Evolutionary conservation across 2,797 vertebrate genomes (phyloP), one percentile per base, ranked within the genome.

Genomic region (Tangara arthus): DNA sequence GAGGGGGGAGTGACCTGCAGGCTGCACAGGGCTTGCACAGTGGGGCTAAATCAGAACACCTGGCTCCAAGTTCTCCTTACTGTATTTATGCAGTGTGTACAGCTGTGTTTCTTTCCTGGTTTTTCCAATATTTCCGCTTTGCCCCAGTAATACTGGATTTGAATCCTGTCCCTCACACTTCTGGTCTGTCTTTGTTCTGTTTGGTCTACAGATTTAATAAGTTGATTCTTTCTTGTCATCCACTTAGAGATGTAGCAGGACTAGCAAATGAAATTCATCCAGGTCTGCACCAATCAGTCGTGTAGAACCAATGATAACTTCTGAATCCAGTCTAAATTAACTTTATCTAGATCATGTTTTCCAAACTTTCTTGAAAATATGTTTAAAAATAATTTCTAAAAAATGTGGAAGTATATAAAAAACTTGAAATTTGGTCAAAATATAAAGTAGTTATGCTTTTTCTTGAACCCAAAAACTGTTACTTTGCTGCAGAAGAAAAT

Each of bases 401-500:
- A 35, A 57, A 12, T 30, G 15, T 69, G 22, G 35, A 50, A 28
- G 12, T n/a, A 6, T 15, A 60, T 52, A 2, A 64, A 75, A 94
- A 76, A 9, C 11, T 22, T 65, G 14, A 53, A 50, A 49, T 78
- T 37, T 60, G 24, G 26, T 73, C 22, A 80, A 42, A 6, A 2
- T 70, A 42, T 20, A 57, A 91, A 69, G 24, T 50, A 42, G 46
- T 72, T 52, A 8, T 76, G 9, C 42, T 59, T 79, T 75, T 46
- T 79, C 41, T 24, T 3, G 4, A 61, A 12, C 15, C 6, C 32
- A 55, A 69, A 79, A 87, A 5, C 15, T 24, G 17, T 81, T 87
- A 30, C 23, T 89, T 84, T 56, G 20, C 37, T 78, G 57, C 19
- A 60, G 70, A 86, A 91, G 39, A 73, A 80, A 93, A 87, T 64